Percentiles rank a stretch among this genome's conserved stretches.
Conservation (phyloP, 2,888 invertebrate genomes). For the Luperina nickerlii region DNA sequence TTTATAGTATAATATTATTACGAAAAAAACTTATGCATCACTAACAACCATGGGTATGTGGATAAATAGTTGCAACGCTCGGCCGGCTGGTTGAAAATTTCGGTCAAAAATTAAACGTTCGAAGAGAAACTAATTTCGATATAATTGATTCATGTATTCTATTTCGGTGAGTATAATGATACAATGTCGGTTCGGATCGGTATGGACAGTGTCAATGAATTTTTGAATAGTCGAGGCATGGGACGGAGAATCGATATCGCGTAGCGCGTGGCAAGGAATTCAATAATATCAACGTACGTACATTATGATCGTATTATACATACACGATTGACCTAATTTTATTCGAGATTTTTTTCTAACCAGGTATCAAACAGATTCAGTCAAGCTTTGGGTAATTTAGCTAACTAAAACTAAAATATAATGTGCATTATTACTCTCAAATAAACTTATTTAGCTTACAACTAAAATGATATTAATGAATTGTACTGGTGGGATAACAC, state of each 20-base stretch:
- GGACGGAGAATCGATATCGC: conserved; percentile 89
- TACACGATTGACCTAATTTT: conserved; percentile 45
- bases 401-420: conserved; percentile 44
- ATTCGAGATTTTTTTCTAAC: conserved; percentile 39
- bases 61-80: conserved; percentile 9
- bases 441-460: conserved; percentile 68
- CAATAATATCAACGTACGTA: conserved; percentile 66
- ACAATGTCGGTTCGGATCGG: conserved; percentile 79
- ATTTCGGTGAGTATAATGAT: conserved; percentile 72
- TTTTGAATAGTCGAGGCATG: conserved; percentile 86
- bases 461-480: conserved; percentile 76
- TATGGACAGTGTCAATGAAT: conserved; percentile 86
- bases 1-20: conserved; percentile 60
- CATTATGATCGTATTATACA: conserved; percentile 33
- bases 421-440: conserved; percentile 56
- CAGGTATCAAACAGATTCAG: conserved; percentile 42
- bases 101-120: conserved; percentile 26
- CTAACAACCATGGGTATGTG: conserved; percentile 43
- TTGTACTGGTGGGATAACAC: conserved; percentile 73
- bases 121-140: conserved; percentile 50
- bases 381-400: conserved; percentile 56
- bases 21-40: conserved; percentile 42
- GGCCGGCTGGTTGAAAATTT: conserved; percentile 3
- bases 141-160: conserved; percentile 65
- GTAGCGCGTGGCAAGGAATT: conserved; percentile 80